Percentiles rank a stretch among this genome's conserved stretches.
These are phyloP conservation scores for Python bivittatus DNA, from an alignment of 2,113 vertebrate genomes.

Conservation along the genomic window DNA sequence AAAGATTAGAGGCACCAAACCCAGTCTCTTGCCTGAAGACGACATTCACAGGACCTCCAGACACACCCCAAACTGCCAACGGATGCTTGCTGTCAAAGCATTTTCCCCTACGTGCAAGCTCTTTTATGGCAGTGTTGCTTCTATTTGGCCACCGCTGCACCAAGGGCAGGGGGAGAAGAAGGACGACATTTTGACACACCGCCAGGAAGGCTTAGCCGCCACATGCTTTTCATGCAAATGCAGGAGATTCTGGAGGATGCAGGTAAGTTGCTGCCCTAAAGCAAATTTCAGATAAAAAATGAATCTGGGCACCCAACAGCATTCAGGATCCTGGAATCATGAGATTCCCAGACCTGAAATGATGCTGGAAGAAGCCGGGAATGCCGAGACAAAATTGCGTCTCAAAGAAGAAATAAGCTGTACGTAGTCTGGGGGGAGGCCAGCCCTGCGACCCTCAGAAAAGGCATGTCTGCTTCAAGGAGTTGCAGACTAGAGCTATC, in stretches of 20 bases:
- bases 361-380: background rate
- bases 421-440: no score
- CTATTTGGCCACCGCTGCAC: background rate
- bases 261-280: background rate
- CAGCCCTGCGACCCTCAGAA: background rate
- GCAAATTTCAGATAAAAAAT: background rate
- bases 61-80: background rate
- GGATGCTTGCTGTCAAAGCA: background rate
- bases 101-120: fast-evolving
- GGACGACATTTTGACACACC: background rate
- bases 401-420: background rate
- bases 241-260: background rate
- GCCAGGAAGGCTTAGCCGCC: background rate
- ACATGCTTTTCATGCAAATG: background rate
- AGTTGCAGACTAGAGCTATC: background rate
- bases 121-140: background rate
- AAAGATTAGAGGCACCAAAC: background rate
- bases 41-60: background rate
- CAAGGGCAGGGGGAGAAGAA: background rate
- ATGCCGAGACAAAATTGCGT: background rate
- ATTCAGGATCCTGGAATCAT: background rate
- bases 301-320: background rate
- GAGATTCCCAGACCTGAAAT: background rate
- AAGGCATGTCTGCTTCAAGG: background rate
- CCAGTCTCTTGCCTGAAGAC: background rate